Evolutionary conservation across 2,113 vertebrate species (phyloP), one percentile per base, ranked within the genome.

Genomic region (Tachysurus fulvidraco): DNA sequence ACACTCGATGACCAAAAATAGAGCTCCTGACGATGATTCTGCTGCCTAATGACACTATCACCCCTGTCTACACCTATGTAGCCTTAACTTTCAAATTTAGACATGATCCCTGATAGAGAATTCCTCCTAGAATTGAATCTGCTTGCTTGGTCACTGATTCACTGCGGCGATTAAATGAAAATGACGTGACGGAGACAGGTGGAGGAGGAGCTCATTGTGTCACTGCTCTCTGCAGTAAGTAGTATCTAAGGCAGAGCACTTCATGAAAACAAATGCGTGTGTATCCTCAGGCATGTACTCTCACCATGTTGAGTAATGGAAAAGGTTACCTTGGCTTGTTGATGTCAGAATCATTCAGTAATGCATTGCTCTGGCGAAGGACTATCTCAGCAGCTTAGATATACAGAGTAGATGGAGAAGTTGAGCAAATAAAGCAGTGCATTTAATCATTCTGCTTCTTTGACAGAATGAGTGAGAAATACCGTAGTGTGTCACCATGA

Each of bases 131-230:
- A 67, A 83, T 88, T 86, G 25, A 76, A 80, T 73, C 23, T 36
- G 65, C 85, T 69, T 65, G 41, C 79, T 69, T 85, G 83, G 65
- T 69, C 84, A 83, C n/a, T 84, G 83, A 89, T 60, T 73, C 83
- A 78, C 50, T 60, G 83, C 36, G 16, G n/a, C 62, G 19, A 79
- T 73, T 81, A 83, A 85, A 87, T 85, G 88, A 83, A 87, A 85
- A 82, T 87, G 83, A 87, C 55, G 16, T 86, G 46, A 74, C 11
- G 19, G 50, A 25, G 79, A 85, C 81, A 82, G 67, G 77, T 13
- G n/a, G 59, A 65, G 69, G 59, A 80, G 54, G 44, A 46, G 78
- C 52, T 54, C 44, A 74, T 46, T 83, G 59, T 71, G 76, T 80
- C 46, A 16, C 21, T 64, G 54, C 65, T 83, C 71, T 76, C 23